Conservation (phyloP, 1,140 invertebrate genomes). For the Diachasmimorpha longicaudata region DNA sequence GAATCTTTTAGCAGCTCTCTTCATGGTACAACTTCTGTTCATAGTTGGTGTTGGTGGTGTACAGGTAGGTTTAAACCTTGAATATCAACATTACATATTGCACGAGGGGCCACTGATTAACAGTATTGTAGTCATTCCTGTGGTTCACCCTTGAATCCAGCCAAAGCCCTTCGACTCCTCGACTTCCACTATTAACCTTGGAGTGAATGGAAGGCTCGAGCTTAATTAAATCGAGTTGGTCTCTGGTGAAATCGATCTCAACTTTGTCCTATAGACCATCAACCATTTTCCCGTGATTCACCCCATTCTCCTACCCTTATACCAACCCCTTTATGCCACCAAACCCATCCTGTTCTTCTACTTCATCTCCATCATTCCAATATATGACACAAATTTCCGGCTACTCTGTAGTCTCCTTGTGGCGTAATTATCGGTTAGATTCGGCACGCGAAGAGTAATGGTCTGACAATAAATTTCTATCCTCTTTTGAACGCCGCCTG, state of each 20-base stretch:
- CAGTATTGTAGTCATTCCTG: neutral
- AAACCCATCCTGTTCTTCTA: too few species aligned
- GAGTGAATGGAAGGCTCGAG: neutral
- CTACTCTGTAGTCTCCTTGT: neutral
- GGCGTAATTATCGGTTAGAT: neutral
- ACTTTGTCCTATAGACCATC: neutral
- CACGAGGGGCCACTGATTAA: neutral
- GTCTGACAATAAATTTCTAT: neutral
- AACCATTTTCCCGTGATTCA: neutral
- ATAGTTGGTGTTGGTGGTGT: constrained; percentile 74
- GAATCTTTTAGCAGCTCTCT: constrained; percentile 72
- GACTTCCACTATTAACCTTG: neutral
- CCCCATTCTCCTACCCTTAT: neutral
- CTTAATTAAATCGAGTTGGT: constrained; percentile 6
- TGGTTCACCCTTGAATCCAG: neutral
- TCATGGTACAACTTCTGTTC: constrained; percentile 74
- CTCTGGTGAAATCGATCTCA: neutral
- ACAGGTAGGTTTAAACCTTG: constrained; percentile 58
- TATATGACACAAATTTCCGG: neutral
- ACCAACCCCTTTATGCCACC: neutral
- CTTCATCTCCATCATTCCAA: neutral
- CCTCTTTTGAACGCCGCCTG: neutral
- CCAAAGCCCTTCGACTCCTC: neutral
- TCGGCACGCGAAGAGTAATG: neutral
- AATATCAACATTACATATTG: neutral